Conservation (phyloP, 2,797 vertebrate genomes). For the Alcedo atthis region DNA sequence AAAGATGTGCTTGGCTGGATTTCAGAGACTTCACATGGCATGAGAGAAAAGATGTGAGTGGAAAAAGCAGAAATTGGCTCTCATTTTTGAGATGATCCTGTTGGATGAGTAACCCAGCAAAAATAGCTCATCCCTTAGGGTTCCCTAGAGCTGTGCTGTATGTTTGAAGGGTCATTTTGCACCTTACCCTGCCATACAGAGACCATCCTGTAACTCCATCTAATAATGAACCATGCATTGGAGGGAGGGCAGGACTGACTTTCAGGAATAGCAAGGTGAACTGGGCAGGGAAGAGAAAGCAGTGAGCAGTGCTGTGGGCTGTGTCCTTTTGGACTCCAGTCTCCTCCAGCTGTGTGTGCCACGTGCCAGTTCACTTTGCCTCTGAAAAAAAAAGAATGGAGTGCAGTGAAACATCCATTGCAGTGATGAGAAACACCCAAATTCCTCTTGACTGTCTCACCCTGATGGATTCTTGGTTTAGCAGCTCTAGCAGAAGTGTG, state of each 20-base stretch:
- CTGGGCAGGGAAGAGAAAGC: not conserved
- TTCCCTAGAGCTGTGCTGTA: not conserved
- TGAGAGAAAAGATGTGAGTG: not conserved
- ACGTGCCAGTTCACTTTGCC: not conserved
- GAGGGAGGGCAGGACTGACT: not conserved
- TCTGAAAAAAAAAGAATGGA: conserved; percentile 12
- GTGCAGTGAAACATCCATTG: not conserved
- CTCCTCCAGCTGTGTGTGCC: not conserved
- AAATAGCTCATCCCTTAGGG: not conserved
- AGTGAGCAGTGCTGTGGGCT: not conserved
- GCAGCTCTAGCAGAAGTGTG: not conserved
- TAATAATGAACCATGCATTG: rapidly evolving
- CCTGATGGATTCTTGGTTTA: not conserved
- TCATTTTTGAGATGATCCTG: not conserved
- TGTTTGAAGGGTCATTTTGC: not conserved
- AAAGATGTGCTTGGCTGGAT: not conserved
- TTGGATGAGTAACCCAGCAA: not conserved
- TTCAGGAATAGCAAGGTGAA: not conserved
- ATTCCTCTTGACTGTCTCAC: not conserved
- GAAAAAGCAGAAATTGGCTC: not conserved
- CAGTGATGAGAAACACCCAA: conserved; percentile 11
- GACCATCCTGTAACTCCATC: not conserved
- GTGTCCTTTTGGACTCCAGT: not conserved
- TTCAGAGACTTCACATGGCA: not conserved
- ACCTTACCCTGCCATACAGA: not conserved